phyloP scores from a whole-genome alignment of 53 echinoderm and acorn worm species.

The Henricia sp. region DNA sequence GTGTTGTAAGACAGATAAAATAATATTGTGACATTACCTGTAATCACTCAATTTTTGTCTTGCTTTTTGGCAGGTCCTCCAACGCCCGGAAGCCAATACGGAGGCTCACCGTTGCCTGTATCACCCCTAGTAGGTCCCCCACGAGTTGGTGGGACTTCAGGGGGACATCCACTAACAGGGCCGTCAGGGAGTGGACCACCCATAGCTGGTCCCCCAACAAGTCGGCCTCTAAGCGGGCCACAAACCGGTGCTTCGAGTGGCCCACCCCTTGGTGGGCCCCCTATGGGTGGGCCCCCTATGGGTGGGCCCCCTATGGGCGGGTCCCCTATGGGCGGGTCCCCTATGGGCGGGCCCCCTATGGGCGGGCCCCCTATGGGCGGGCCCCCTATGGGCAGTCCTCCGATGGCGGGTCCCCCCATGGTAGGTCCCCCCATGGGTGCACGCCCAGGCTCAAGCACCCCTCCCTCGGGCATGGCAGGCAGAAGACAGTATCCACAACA shows the following conservation, averaged over 20 bases:
- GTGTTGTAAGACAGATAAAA: no score
- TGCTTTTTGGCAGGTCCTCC: slow-evolving; percentile 23
- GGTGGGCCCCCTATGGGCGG: slow-evolving; percentile 10
- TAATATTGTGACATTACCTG: no score
- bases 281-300: slow-evolving; percentile 8
- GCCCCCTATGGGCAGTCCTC: slow-evolving; percentile 41
- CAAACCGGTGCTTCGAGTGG: not conserved
- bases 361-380: slow-evolving; percentile 20
- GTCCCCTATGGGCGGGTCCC: slow-evolving; percentile 14
- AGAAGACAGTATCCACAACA: slow-evolving; percentile 90
- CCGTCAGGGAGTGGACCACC: not conserved
- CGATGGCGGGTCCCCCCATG: slow-evolving; percentile 45
- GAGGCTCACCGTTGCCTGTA: slow-evolving; percentile 31
- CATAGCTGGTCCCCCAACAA: not conserved
- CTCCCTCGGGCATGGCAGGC: slow-evolving; percentile 43
- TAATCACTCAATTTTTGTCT: not conserved
- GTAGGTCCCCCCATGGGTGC: slow-evolving; percentile 44
- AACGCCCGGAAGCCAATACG: slow-evolving; percentile 28
- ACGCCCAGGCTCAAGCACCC: not conserved
- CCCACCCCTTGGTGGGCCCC: slow-evolving; percentile 9
- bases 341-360: slow-evolving; percentile 11
- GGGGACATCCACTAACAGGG: slow-evolving; percentile 13
- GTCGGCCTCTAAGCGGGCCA: not conserved
- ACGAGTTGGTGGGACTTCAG: slow-evolving; percentile 30
- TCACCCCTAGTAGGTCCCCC: slow-evolving; percentile 20